A percentile compares a stretch with the other conserved stretches of the same genome.
Conservation (phyloP, 2,797 vertebrate genomes). For the Neomorphus geoffroyi region DNA sequence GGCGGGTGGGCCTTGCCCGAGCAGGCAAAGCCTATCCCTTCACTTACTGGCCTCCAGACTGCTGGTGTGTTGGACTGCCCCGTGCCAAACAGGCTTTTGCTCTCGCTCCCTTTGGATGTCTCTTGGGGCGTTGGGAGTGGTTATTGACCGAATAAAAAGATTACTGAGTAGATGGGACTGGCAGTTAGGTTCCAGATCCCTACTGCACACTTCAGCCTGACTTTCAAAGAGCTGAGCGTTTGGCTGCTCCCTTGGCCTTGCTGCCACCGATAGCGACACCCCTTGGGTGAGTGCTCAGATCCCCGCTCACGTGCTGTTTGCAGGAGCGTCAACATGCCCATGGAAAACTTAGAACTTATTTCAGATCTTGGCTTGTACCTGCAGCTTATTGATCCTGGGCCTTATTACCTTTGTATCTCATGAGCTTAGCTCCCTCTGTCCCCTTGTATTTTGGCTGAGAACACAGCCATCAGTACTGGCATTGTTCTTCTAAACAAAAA, state of each 20-base stretch:
- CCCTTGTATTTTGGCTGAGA: background rate
- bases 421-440: background rate
- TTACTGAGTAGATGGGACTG: background rate
- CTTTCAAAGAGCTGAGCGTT: background rate
- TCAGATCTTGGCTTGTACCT: background rate
- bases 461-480: background rate
- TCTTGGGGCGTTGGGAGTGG: background rate
- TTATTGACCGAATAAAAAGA: background rate
- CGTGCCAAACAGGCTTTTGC: background rate
- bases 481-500: background rate
- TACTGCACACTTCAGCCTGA: rapidly evolving
- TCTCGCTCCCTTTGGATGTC: background rate
- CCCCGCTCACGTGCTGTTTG: background rate
- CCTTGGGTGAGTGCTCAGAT: background rate
- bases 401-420: background rate
- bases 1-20: background rate
- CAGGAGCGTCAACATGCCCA: background rate
- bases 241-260: background rate
- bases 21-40: background rate
- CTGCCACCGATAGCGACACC: rapidly evolving
- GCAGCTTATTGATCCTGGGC: background rate
- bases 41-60: background rate
- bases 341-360: background rate
- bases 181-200: background rate
- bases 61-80: rapidly evolving